phyloP scores from a whole-genome alignment of 2,797 vertebrate genomes.

The Leptodactylus fallax region DNA sequence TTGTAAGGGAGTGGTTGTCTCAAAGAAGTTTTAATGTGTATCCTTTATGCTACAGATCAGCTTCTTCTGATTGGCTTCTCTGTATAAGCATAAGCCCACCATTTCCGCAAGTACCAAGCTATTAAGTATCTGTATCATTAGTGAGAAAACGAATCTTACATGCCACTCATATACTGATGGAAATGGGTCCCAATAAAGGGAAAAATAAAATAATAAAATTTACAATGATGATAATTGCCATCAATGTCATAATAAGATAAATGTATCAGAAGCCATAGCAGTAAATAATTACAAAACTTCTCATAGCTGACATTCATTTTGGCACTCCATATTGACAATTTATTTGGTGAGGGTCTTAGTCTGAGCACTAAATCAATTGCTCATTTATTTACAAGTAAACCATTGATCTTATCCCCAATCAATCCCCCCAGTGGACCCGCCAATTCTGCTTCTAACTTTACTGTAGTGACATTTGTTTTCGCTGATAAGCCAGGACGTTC shows the following conservation, averaged over 20 bases:
- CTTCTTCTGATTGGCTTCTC: neutral
- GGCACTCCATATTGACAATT: neutral
- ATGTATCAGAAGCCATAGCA: neutral
- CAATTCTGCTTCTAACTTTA: constrained; percentile 26
- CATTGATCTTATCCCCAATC: constrained; percentile 51
- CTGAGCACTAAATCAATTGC: constrained; percentile 36
- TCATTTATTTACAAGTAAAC: constrained; percentile 44
- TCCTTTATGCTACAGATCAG: neutral
- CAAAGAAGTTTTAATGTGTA: too few species aligned
- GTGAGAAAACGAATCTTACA: neutral
- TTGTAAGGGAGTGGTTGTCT: too few species aligned
- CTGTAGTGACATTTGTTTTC: constrained; percentile 48
- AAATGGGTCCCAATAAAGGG: too few species aligned
- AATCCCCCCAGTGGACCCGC: constrained; percentile 23
- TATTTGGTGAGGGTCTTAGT: neutral
- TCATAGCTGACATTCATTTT: neutral
- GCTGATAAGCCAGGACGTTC: constrained; percentile 45
- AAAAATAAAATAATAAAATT: too few species aligned
- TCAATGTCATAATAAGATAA: neutral
- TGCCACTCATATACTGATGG: too few species aligned
- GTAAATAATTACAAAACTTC: neutral
- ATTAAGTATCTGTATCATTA: neutral
- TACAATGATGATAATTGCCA: neutral
- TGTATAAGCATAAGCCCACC: neutral
- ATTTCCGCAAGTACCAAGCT: neutral